Conservation (phyloP, 53 echinoderm and acorn worm genomes). For the Glandiceps talaboti region DNA sequence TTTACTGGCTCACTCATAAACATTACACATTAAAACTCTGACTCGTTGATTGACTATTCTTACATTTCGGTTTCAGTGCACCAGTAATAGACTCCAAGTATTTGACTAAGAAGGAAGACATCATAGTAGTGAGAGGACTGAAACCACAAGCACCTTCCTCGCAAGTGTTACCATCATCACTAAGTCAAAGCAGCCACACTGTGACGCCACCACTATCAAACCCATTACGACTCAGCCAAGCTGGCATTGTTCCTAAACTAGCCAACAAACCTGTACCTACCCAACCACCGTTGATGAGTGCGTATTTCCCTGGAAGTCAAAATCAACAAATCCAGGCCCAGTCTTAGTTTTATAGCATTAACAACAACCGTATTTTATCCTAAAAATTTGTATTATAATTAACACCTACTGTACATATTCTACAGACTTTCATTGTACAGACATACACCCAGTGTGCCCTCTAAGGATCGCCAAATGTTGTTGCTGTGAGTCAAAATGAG, state of each 20-base stretch:
- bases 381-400: no score
- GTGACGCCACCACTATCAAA: neutral
- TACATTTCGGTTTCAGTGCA: no score
- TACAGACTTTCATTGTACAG: no score
- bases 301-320: slow-evolving; percentile 52
- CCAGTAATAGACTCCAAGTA: neutral
- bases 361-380: no score
- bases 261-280: neutral
- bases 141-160: neutral
- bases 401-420: no score
- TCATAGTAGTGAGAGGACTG: neutral
- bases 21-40: no score
- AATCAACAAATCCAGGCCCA: neutral
- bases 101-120: neutral
- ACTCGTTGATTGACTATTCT: no score
- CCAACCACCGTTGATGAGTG: slow-evolving; percentile 64
- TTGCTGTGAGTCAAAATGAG: no score
- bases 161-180: neutral
- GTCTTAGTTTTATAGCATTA: neutral
- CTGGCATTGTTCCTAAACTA: neutral
- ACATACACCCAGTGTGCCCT: no score
- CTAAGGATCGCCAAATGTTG: no score
- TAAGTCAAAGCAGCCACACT: neutral
- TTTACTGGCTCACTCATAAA: no score
- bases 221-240: neutral